A percentile compares a stretch with the other conserved stretches of the same genome.
Conservation (phyloP, 1,140 invertebrate genomes). For the Drosophila littoralis region DNA sequence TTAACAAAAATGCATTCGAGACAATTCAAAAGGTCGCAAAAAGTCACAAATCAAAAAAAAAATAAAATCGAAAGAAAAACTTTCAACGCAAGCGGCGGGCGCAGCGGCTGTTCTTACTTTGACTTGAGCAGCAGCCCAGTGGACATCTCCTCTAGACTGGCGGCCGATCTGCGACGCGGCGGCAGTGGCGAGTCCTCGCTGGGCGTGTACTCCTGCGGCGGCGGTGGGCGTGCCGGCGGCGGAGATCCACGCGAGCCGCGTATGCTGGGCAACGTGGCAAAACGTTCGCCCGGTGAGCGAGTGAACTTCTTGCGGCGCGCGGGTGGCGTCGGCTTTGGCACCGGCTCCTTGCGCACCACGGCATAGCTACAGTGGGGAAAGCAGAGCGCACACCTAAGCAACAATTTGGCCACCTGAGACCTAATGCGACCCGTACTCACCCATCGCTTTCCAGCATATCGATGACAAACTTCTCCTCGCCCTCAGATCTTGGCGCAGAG, state of each 20-base stretch:
- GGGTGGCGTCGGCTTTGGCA: slow-evolving; percentile 86
- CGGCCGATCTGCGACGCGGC: slow-evolving; percentile 57
- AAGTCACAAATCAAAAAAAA: slow-evolving; percentile 54
- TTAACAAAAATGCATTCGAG: slow-evolving; percentile 75
- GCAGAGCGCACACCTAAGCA: slow-evolving; percentile 65
- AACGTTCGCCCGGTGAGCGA: slow-evolving; percentile 85
- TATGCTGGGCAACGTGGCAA: slow-evolving; percentile 85
- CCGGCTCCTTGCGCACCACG: slow-evolving; percentile 85
- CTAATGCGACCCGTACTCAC: slow-evolving; percentile 66
- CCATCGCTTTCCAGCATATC: slow-evolving; percentile 85
- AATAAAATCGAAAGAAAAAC: slow-evolving; percentile 6
- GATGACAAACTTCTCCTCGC: slow-evolving; percentile 82
- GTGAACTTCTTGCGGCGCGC: slow-evolving; percentile 85
- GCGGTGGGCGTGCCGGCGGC: slow-evolving; percentile 73
- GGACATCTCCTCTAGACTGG: slow-evolving; percentile 67
- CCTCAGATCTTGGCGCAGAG: slow-evolving; percentile 62
- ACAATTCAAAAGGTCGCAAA: slow-evolving; percentile 50
- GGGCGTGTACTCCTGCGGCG: slow-evolving; percentile 69
- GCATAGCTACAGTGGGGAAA: slow-evolving; percentile 71
- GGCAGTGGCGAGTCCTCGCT: slow-evolving; percentile 70
- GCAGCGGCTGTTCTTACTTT: slow-evolving; percentile 63
- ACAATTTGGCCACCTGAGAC: slow-evolving; percentile 12
- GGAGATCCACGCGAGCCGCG: slow-evolving; percentile 82
- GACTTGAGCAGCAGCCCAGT: slow-evolving; percentile 62
- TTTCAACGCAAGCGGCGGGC: slow-evolving; percentile 41